These are phyloP conservation scores for Stenolophus ochropezus DNA, from an alignment of 2,888 invertebrate genomes.

Conservation along the genomic window DNA sequence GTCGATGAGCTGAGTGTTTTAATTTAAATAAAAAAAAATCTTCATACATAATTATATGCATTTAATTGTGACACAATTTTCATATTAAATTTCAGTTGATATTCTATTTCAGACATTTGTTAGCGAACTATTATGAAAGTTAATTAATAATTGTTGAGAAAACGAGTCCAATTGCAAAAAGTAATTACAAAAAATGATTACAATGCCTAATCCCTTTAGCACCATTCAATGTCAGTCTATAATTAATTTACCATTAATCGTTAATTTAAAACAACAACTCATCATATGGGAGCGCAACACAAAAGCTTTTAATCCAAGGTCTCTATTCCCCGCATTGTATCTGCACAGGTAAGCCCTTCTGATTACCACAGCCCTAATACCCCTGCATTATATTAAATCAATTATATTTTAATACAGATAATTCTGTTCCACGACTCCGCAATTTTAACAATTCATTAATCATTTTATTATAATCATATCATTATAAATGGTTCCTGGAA, in stretches of 20 bases:
- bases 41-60: too few species aligned
- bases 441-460: conserved; percentile 14
- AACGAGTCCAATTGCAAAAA: neutral
- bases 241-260: conserved; percentile 30
- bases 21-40: too few species aligned
- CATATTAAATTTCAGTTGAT: too few species aligned
- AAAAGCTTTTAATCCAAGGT: conserved; percentile 24
- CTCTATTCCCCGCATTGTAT: neutral
- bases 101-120: too few species aligned
- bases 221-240: conserved; percentile 7
- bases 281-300: conserved; percentile 1
- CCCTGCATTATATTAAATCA: conserved; percentile 22
- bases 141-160: neutral
- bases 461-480: neutral
- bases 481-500: neutral
- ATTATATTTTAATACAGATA: conserved; percentile 13
- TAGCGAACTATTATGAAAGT: too few species aligned
- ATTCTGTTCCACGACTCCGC: neutral
- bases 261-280: conserved; percentile 39
- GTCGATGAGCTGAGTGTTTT: too few species aligned
- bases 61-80: too few species aligned
- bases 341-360: conserved; percentile 1
- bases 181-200: neutral
- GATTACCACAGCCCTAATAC: conserved; percentile 22
- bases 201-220: neutral